Base-by-base conservation (phyloP, 2,113 vertebrate species). In the Pseudopodoces humilis region DNA sequence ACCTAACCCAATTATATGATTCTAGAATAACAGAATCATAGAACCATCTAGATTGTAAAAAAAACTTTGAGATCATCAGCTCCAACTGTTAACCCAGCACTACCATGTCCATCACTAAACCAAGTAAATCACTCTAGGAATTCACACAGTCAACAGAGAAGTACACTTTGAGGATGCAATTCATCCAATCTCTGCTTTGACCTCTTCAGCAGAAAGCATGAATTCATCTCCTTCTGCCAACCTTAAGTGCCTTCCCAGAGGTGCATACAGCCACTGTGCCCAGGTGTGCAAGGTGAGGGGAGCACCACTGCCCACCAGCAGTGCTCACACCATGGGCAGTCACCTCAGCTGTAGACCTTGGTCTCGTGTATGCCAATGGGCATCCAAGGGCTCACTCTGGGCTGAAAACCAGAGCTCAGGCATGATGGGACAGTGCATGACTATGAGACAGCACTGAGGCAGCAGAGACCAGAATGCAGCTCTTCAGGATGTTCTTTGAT, bases 261-360 rank as follows among this genome's bases (percentile, higher is more conserved):
- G 9, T 6, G 33, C 33, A 50, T n/a, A n/a, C 13, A 85, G 41
- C 15, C 33, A 0, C 25, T 2, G 2, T 50, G 35, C 30, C 37
- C 1, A 9, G 10, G 17, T 4, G 2, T 41, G 35, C 30, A 27
- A 58, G 65, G 53, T 5, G 12, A 82, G n/a, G 16, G 27, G 13
- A 64, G 27, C 4, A 3, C 30, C 2, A 2, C 16, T 4, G 17
- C 62, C 63, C 23, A 2, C 17, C 76, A 81, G 72, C 69, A 71
- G 37, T 39, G 33, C 22, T 75, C 41, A 52, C 28, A 6, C 1
- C 1, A 0, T 13, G 41, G 46, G 17, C 21, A 8, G 23, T 30
- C 10, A 4, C 6, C 18, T 71, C 49, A 46, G 50, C 33, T 1
- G 2, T 3, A 43, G 25, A 35, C 3, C 9, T 0, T 7, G 19